phyloP scores from a whole-genome alignment of 2,113 vertebrate species.

The Sinocyclocheilus maitianheensis region DNA sequence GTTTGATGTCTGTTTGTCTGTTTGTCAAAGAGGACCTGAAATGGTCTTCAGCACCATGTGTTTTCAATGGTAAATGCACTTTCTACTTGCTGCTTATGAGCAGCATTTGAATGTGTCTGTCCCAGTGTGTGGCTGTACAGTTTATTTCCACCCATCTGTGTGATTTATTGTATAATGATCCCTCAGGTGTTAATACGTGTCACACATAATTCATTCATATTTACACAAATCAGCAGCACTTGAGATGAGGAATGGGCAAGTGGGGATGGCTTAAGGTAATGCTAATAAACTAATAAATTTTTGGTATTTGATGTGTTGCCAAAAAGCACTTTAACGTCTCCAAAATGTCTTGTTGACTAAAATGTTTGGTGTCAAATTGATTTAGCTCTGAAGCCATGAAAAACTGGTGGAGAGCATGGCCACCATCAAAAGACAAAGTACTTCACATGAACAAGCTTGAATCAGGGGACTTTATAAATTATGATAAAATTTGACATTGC shows the following conservation, averaged over 20 bases:
- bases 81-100: not conserved
- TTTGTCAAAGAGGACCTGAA: not conserved
- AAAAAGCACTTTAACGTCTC: conserved; percentile 37
- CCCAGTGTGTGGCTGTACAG: not conserved
- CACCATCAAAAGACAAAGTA: too few relatives aligned
- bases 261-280: conserved; percentile 36
- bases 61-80: not conserved
- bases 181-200: conserved; percentile 46
- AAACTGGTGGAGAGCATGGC: too few relatives aligned
- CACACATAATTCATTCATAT: conserved; percentile 51
- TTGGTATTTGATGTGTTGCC: conserved; percentile 14
- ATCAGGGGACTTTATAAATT: too few relatives aligned
- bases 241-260: conserved; percentile 41
- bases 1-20: not conserved
- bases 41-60: not conserved
- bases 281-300: conserved; percentile 46
- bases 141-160: conserved; percentile 16
- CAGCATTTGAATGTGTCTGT: conserved; percentile 10
- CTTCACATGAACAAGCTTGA: too few relatives aligned
- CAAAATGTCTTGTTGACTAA: conserved; percentile 7
- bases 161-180: conserved; percentile 38
- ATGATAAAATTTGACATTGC: too few relatives aligned
- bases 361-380: not conserved
- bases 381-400: not conserved
- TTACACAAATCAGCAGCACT: conserved; percentile 48